Evolutionary conservation across 2,888 invertebrate genomes (phyloP).

Genomic region (Pyrocoelia pectoralis): DNA sequence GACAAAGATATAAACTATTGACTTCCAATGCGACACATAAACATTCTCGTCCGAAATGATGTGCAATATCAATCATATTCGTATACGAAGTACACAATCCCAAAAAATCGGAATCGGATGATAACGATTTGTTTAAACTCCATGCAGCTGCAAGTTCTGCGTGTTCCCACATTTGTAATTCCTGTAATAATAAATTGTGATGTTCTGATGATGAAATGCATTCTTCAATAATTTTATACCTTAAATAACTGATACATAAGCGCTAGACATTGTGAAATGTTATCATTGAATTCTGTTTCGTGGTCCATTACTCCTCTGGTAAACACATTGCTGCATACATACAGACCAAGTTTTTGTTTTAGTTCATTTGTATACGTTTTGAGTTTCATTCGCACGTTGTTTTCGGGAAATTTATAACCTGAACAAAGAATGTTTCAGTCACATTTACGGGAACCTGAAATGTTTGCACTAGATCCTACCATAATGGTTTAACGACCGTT

Average conservation of each 20-base stretch:
- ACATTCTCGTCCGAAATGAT: conserved; percentile 49
- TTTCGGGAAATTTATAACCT: conserved; percentile 57
- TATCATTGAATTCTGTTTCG: conserved; percentile 58
- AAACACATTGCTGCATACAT: conserved; percentile 46
- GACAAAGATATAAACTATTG: conserved; percentile 57
- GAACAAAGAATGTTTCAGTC: too few species aligned
- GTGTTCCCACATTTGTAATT: conserved; percentile 55
- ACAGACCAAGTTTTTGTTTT: conserved; percentile 52
- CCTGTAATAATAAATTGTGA: conserved; percentile 33
- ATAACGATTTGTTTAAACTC: conserved; percentile 64
- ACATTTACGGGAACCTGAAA: not conserved
- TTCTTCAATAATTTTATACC: too few species aligned
- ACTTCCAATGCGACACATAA: conserved; percentile 55
- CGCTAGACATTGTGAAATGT: conserved; percentile 59
- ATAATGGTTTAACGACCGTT: conserved; percentile 56
- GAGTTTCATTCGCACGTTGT: conserved; percentile 44
- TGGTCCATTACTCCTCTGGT: conserved; percentile 50
- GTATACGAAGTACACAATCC: conserved; percentile 65
- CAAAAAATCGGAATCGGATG: conserved; percentile 63
- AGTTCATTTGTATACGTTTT: conserved; percentile 48
- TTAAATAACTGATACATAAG: conserved; percentile 58
- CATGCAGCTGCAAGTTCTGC: conserved; percentile 67
- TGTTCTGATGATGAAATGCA: too few species aligned
- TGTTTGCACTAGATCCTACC: too few species aligned
- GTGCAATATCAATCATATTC: conserved; percentile 60